Conservation (phyloP, 2,797 vertebrate genomes). For the Falco concolor region DNA sequence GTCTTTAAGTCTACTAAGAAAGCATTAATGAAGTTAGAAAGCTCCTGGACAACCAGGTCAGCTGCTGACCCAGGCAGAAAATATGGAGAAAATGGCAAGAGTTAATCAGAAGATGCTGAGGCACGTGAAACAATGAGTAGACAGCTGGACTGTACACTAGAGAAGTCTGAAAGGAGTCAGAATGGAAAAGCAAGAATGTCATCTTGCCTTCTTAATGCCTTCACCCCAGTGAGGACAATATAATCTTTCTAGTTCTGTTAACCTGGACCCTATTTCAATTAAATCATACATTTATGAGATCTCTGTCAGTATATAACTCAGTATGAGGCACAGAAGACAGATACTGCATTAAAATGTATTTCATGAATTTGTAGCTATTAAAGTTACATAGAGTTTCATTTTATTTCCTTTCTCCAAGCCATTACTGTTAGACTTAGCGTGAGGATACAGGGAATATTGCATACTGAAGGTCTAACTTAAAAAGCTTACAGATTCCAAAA, state of each 20-base stretch:
- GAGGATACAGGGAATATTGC: neutral
- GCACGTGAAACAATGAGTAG: neutral
- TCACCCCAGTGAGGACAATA: neutral
- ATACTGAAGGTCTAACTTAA: neutral
- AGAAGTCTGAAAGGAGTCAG: neutral
- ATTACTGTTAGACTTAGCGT: neutral
- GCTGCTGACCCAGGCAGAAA: neutral
- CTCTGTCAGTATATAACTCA: neutral
- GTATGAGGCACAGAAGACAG: neutral
- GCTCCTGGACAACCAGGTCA: neutral
- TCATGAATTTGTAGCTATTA: neutral
- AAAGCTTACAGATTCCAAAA: neutral
- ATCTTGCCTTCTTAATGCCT: neutral
- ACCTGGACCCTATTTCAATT: neutral
- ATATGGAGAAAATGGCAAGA: neutral
- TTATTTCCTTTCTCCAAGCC: neutral
- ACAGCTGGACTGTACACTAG: neutral
- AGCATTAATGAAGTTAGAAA: neutral
- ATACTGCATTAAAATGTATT: neutral
- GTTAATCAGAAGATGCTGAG: neutral
- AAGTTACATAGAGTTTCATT: neutral
- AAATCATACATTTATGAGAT: neutral
- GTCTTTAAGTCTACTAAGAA: neutral
- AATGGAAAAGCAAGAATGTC: neutral
- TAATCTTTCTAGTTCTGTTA: neutral